These are phyloP conservation scores for Pycnomerus fuliginosus DNA, from an alignment of 2,888 invertebrate genomes.

Conservation along the genomic window DNA sequence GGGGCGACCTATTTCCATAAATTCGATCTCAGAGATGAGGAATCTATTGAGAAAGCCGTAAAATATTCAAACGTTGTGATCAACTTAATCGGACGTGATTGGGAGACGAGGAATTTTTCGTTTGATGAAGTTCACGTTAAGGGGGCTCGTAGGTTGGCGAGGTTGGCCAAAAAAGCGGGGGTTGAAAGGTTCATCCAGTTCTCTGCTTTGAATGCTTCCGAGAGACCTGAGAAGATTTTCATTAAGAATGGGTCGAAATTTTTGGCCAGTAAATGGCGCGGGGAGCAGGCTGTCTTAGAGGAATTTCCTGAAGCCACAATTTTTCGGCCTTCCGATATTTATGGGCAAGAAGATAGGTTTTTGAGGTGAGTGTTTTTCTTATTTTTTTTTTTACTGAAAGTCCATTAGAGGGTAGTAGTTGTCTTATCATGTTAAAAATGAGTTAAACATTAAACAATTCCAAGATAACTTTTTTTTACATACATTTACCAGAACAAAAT, in stretches of 20 bases:
- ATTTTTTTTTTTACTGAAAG: background rate
- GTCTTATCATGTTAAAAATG: too few relatives aligned
- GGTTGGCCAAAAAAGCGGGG: conserved; percentile 70
- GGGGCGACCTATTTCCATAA: conserved; percentile 93
- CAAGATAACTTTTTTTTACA: too few relatives aligned
- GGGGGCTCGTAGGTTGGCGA: conserved; percentile 81
- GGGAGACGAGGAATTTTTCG: conserved; percentile 87
- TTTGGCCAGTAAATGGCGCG: conserved; percentile 75
- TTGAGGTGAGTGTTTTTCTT: conserved; percentile 55
- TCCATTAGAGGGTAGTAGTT: background rate
- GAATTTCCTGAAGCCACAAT: conserved; percentile 96
- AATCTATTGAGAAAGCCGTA: conserved; percentile 78
- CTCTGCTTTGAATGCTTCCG: conserved; percentile 79
- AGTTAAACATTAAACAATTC: too few relatives aligned
- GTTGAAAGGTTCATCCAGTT: conserved; percentile 92
- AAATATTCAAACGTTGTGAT: conserved; percentile 97
- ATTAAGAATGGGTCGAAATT: conserved; percentile 74
- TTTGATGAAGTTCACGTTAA: conserved; percentile 85
- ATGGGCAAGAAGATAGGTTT: conserved; percentile 89
- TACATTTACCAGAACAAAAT: too few relatives aligned
- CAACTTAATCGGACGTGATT: conserved; percentile 89
- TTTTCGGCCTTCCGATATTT: conserved; percentile 89
- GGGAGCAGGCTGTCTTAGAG: conserved; percentile 87
- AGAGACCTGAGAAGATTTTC: conserved; percentile 67
- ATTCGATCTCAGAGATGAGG: conserved; percentile 81